Evolutionary conservation across 2,113 vertebrate genomes (phyloP), one percentile per base, ranked within the genome.

Genomic region (Scomber colias): DNA sequence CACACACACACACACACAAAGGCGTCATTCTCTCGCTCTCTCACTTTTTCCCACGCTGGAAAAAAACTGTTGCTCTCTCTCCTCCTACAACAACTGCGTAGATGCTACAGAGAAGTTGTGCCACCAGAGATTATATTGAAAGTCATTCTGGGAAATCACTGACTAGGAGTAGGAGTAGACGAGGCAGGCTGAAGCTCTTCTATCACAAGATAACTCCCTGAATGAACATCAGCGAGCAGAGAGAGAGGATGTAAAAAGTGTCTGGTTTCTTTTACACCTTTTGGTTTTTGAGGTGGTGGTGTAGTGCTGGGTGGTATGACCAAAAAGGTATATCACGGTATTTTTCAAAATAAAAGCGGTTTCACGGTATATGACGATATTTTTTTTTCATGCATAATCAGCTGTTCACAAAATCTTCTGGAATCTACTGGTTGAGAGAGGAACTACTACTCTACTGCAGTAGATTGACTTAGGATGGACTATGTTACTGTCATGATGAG

Each of bases 61-160:
- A 55, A 80, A 77, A 80, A 77, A 40, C 2, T 56, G 45, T 73
- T 79, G 54, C 75, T 86, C 66, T 79, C 72, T 76, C 72, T 76
- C 79, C 82, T 75, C 82, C 83, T 83, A 74, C 85, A 59, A 61
- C 0, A 55, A 1, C 55, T 68, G 31, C 66, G 50, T 70, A 74
- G 62, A 74, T 66, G 46, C 45, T 48, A 19, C 49, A 27, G 72
- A 81, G 60, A 77, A 49, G 57, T 9, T 71, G 70, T 60, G 79
- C 69, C 82, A 75, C 88, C 68, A 44, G 69, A 84, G 77, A 74
- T 57, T 44, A 77, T 53, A 77, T 53, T 78, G 66, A 80, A 54
- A 71, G 82, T 79, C 80, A 61, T 49, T 53, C 68, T 80, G 77
- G 75, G 80, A 89, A 87, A 87, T 87, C 75, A 75, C 66, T 51